Conservation (phyloP, 1,140 invertebrate genomes). For the Pachyrhynchus sulphureomaculatus region DNA sequence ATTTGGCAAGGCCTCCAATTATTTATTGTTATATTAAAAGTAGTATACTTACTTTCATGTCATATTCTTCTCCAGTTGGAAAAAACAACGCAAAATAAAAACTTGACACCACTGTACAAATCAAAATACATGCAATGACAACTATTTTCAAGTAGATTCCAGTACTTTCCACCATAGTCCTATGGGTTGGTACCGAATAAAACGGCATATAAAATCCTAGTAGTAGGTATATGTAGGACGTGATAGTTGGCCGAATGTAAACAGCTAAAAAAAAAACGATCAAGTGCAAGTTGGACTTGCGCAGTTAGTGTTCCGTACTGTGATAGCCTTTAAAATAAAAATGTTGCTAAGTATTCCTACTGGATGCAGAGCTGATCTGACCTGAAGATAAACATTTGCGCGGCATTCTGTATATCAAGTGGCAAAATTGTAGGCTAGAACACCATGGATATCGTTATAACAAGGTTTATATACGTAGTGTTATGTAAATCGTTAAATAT, state of each 20-base stretch:
- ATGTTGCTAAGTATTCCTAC: background rate
- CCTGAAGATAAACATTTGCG: background rate
- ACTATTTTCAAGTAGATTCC: slow-evolving; percentile 18
- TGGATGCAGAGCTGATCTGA: background rate
- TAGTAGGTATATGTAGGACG: slow-evolving; percentile 13
- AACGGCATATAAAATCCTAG: slow-evolving; percentile 23
- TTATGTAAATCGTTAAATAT: too few relatives aligned
- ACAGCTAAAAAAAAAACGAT: too few relatives aligned
- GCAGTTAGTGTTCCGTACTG: too few relatives aligned
- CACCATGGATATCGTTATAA: too few relatives aligned
- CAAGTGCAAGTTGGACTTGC: too few relatives aligned
- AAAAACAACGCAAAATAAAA: slow-evolving; percentile 13
- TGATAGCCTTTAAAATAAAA: too few relatives aligned
- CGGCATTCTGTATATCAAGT: too few relatives aligned
- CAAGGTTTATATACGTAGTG: too few relatives aligned
- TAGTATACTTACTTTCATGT: slow-evolving; percentile 10
- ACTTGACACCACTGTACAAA: background rate
- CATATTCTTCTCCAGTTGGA: background rate
- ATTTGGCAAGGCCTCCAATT: too few relatives aligned
- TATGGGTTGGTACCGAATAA: slow-evolving; percentile 10
- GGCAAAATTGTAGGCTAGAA: too few relatives aligned
- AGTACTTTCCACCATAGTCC: background rate
- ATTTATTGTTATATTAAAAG: too few relatives aligned
- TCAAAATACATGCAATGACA: slow-evolving; percentile 7
- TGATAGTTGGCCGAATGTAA: slow-evolving; percentile 11